phyloP scores from a whole-genome alignment of 2,113 vertebrate species.

The Tapirus terrestris region DNA sequence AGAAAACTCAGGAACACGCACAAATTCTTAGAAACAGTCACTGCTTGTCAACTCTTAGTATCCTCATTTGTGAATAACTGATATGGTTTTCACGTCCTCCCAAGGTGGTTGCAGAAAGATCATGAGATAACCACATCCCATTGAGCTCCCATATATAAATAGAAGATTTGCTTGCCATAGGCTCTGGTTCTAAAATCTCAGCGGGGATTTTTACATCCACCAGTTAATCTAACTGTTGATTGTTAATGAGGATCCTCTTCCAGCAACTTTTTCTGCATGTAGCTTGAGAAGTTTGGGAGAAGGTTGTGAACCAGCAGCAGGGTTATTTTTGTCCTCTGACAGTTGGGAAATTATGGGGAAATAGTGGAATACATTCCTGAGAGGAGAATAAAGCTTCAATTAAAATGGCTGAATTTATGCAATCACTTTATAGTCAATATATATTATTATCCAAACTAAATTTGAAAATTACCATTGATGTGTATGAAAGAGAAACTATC shows the following conservation, averaged over 20 bases:
- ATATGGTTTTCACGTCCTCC: background rate
- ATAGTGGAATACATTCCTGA: background rate
- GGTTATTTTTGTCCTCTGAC: slow-evolving; percentile 74
- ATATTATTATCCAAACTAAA: background rate
- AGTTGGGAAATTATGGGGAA: slow-evolving; percentile 54
- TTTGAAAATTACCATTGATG: background rate
- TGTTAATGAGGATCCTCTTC: background rate
- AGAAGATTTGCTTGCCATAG: background rate
- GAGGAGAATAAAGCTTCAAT: background rate
- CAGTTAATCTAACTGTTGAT: background rate
- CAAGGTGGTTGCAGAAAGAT: background rate
- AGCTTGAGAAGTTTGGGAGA: background rate
- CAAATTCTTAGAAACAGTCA: background rate
- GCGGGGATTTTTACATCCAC: background rate
- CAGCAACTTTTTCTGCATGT: background rate
- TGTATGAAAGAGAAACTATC: background rate
- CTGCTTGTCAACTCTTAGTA: background rate
- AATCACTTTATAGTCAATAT: background rate
- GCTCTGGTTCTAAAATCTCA: background rate
- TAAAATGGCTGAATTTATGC: slow-evolving; percentile 29
- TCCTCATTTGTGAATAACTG: background rate
- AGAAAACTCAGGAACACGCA: background rate
- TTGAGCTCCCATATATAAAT: background rate
- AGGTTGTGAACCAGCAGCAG: slow-evolving; percentile 37
- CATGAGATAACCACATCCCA: background rate